These are phyloP conservation scores for Metopolophium dirhodum DNA, from an alignment of 1,140 invertebrate species.

Conservation along the genomic window DNA sequence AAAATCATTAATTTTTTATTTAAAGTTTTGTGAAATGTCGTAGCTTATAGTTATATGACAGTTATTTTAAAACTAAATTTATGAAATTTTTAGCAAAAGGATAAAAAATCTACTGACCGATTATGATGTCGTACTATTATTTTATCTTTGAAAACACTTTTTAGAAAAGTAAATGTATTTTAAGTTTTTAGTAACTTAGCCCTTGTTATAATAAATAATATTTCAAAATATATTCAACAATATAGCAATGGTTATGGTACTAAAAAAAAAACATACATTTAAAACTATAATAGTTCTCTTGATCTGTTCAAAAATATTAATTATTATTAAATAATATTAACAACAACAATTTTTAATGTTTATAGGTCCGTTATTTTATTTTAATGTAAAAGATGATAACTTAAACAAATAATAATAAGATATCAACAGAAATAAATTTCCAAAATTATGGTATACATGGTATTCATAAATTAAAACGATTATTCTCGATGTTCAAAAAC, in stretches of 20 bases:
- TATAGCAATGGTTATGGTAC: neutral
- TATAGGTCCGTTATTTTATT: neutral
- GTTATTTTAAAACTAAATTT: too few species aligned
- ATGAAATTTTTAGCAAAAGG: too few species aligned
- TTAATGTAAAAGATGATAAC: neutral
- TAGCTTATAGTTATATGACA: too few species aligned
- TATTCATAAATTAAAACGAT: neutral
- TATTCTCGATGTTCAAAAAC: neutral
- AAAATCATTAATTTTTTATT: too few species aligned
- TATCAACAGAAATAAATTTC: neutral
- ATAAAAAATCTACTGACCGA: too few species aligned
- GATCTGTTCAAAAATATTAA: neutral
- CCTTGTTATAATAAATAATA: neutral
- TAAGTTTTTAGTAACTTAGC: neutral
- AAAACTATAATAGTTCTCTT: neutral
- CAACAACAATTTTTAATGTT: neutral
- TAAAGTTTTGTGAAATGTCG: too few species aligned
- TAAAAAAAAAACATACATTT: neutral
- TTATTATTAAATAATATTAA: neutral
- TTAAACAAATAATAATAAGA: neutral
- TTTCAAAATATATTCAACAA: neutral
- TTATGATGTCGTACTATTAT: too few species aligned
- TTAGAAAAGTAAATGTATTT: neutral
- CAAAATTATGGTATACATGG: neutral
- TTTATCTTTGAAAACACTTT: neutral